Percentiles rank a stretch among this genome's conserved stretches.
These are phyloP conservation scores for Halcyon badia DNA, from an alignment of 2,797 vertebrate species.

Conservation along the genomic window DNA sequence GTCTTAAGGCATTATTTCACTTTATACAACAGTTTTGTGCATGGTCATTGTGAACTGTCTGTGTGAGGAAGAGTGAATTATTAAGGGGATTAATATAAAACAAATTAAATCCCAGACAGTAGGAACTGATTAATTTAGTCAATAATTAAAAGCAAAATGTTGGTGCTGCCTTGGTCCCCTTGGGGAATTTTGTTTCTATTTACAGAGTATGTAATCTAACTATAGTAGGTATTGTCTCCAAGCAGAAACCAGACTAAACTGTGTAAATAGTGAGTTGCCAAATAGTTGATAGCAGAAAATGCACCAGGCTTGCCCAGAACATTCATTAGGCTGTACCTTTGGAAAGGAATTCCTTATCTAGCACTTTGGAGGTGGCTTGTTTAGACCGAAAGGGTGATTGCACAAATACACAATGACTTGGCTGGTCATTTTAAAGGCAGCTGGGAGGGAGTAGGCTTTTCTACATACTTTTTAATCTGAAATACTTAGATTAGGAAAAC, in stretches of 20 bases:
- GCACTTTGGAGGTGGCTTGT: not conserved
- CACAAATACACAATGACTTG: not conserved
- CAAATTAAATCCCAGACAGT: not conserved
- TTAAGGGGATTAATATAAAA: not conserved
- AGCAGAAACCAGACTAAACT: conserved; percentile 15
- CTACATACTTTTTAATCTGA: not conserved
- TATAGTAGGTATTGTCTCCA: conserved; percentile 31
- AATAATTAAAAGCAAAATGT: not conserved
- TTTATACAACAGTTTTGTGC: not conserved
- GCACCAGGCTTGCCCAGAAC: not conserved
- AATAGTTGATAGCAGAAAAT: not conserved
- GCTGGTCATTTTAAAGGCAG: not conserved
- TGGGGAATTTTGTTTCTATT: conserved; percentile 46
- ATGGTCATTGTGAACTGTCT: not conserved
- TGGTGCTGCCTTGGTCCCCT: not conserved
- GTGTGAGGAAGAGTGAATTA: not conserved
- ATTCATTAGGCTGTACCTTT: not conserved
- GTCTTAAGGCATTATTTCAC: not conserved
- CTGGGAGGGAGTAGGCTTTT: not conserved
- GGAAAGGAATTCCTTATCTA: not conserved
- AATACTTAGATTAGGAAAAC: not conserved
- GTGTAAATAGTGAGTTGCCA: conserved; percentile 32
- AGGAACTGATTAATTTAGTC: not conserved
- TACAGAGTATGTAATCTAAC: not conserved
- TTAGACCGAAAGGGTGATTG: not conserved